These are phyloP conservation scores for Cabera pusaria DNA, from an alignment of 2,888 invertebrate genomes.

Conservation along the genomic window DNA sequence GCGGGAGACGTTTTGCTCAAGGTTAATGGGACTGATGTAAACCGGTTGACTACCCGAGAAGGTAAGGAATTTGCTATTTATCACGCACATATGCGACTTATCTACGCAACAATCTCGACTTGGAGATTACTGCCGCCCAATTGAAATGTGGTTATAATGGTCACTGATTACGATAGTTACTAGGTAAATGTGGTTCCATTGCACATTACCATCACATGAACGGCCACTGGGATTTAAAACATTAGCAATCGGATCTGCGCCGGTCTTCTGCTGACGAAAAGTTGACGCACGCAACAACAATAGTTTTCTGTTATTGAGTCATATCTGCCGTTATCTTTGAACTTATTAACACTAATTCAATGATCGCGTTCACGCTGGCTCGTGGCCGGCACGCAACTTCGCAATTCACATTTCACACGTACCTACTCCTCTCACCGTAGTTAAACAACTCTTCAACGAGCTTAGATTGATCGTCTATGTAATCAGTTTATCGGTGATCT, in stretches of 20 bases:
- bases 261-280: conserved; percentile 20
- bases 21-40: conserved; percentile 96
- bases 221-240: too few species aligned
- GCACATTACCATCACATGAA: too few species aligned
- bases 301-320: conserved; percentile 44
- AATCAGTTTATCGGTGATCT: conserved; percentile 45
- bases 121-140: conserved; percentile 41
- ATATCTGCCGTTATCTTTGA: conserved; percentile 54
- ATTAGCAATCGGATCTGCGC: conserved; percentile 3
- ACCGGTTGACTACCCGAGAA: conserved; percentile 96
- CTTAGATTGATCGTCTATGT: conserved; percentile 45
- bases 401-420: conserved; percentile 62
- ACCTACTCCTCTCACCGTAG: conserved; percentile 30
- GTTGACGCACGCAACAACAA: conserved; percentile 35
- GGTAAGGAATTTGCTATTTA: conserved; percentile 85
- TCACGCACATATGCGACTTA: conserved; percentile 59
- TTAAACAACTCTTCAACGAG: conserved; percentile 39
- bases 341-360: conserved; percentile 68
- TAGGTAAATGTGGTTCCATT: too few species aligned
- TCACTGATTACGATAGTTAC: too few species aligned
- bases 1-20: conserved; percentile 96
- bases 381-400: conserved; percentile 58
- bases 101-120: conserved; percentile 46
- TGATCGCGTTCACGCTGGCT: conserved; percentile 61
- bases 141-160: conserved; percentile 33